Evolutionary conservation across 1,140 invertebrate genomes (phyloP).

Genomic region (Drosophila murphyi): DNA sequence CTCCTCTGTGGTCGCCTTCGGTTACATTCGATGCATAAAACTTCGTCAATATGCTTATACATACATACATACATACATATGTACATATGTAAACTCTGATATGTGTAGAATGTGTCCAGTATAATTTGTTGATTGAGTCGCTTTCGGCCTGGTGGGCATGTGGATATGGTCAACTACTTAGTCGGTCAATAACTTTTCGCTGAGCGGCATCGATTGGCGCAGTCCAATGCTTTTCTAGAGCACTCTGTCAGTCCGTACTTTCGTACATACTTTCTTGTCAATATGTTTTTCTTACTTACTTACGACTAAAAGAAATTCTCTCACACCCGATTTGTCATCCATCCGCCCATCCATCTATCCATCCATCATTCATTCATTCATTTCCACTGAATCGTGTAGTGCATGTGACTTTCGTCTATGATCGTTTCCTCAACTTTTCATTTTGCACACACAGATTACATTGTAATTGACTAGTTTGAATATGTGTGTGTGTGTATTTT

Average conservation of each 20-base stretch:
- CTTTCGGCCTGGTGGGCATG: not conserved
- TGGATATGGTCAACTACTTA: conserved; percentile 44
- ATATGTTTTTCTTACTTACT: not conserved
- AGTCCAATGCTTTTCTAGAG: conserved; percentile 34
- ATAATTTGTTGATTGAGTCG: conserved; percentile 60
- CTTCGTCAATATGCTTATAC: conserved; percentile 53
- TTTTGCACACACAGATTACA: conserved; percentile 13
- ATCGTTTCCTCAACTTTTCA: conserved; percentile 16
- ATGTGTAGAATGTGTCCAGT: conserved; percentile 49
- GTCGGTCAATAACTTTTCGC: conserved; percentile 67
- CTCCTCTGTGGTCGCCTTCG: conserved; percentile 55
- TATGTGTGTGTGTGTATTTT: conserved; percentile 12
- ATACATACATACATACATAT: not conserved
- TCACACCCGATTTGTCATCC: conserved; percentile 30
- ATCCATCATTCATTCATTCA: not conserved
- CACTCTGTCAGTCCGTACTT: conserved; percentile 15
- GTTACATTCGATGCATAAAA: conserved; percentile 80
- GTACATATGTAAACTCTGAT: not conserved
- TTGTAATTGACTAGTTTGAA: conserved; percentile 19
- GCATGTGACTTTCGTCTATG: conserved; percentile 47
- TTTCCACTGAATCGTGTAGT: conserved; percentile 49
- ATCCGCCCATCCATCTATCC: not conserved
- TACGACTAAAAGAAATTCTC: conserved; percentile 40
- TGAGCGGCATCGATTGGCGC: conserved; percentile 50
- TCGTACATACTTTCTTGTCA: conserved; percentile 4